Base-by-base conservation (phyloP, 2,888 invertebrate genomes). In the Chrysopilus asiliformis region DNA sequence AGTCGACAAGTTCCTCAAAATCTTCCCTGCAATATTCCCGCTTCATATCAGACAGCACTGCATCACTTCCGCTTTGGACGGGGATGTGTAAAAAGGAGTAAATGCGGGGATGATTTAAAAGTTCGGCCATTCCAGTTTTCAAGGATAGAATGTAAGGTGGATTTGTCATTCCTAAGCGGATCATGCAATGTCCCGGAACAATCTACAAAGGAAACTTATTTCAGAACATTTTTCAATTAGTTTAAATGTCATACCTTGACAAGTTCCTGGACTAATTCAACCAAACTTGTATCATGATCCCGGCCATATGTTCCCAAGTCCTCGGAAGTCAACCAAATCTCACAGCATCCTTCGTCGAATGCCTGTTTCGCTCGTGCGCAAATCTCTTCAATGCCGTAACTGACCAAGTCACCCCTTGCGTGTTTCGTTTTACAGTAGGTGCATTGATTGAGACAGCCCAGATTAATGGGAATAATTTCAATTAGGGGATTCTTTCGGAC, bases 401-500 rank as follows among this genome's bases (percentile, higher is more conserved):
- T 94, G 0, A 87, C 93, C n/a, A 98, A 63, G 55, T 95, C 90
- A 0, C 98, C 98, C 33, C 98, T 65, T 0, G 97, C 97, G 59
- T 94, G 93, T 56, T 94, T 95, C 0, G 95, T 97, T 64, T 97
- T 98, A 57, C 97, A 98, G 55, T 98, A 98, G 0, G 97, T 95
- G 59, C 98, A 98, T 53, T 94, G 91, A 66, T 98, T 98, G 3
- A 98, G 66, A 51, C 98, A 98, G 0, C 94, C 94, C 0, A 93
- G 90, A 58, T 90, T 94, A 31, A 95, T 89, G 0, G 94, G 79
- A 40, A 95, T 93, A 38, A 98, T 98, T 69, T 98, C 98, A 40
- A 98, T 83, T 0, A 97, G 68, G 0, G 93, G 91, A 64, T 98
- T 98, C 53, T 87, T 82, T 34, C 98, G 71, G 10, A 98, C 83